Evolutionary conservation across 1,140 invertebrate species (phyloP).

Genomic region (Caenorhabditis remanei): DNA sequence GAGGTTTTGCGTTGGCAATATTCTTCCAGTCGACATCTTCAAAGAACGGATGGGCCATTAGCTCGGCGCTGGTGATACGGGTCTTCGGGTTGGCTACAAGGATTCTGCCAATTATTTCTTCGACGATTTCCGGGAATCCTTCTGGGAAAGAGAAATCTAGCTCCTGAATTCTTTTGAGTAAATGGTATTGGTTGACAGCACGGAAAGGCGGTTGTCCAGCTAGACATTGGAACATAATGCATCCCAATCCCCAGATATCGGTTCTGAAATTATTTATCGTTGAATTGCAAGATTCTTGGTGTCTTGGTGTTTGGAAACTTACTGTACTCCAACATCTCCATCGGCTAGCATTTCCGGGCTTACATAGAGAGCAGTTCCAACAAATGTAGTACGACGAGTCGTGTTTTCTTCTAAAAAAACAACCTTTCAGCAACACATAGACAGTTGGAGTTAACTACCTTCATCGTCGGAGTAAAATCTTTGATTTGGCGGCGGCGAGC

Average conservation of each 20-base stretch:
- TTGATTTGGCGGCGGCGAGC: background rate
- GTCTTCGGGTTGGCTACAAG: constrained; percentile 80
- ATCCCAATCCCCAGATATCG: constrained; percentile 96
- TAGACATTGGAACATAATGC: constrained; percentile 96
- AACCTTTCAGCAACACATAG: background rate
- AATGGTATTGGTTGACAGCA: constrained; percentile 92
- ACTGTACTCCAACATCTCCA: constrained; percentile 81
- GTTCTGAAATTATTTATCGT: constrained; percentile 80
- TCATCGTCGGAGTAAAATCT: constrained; percentile 12
- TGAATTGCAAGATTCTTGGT: constrained; percentile 77
- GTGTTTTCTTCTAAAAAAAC: background rate
- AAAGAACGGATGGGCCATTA: constrained; percentile 56
- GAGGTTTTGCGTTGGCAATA: constrained; percentile 86
- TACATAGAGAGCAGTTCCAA: constrained; percentile 97
- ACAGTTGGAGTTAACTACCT: background rate
- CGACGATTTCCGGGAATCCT: constrained; percentile 86
- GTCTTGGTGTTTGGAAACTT: constrained; percentile 57
- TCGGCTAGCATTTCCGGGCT: constrained; percentile 93
- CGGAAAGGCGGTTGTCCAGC: constrained; percentile 91
- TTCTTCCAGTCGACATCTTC: constrained; percentile 86
- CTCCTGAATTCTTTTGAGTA: constrained; percentile 93
- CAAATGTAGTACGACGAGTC: constrained; percentile 85
- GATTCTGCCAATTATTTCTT: constrained; percentile 88
- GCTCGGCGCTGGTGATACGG: background rate
- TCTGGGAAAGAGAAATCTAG: constrained; percentile 92